Percentiles rank a stretch among this genome's conserved stretches.
Conservation (phyloP, 2,113 vertebrate species). For the Neopipo cinnamomea region DNA sequence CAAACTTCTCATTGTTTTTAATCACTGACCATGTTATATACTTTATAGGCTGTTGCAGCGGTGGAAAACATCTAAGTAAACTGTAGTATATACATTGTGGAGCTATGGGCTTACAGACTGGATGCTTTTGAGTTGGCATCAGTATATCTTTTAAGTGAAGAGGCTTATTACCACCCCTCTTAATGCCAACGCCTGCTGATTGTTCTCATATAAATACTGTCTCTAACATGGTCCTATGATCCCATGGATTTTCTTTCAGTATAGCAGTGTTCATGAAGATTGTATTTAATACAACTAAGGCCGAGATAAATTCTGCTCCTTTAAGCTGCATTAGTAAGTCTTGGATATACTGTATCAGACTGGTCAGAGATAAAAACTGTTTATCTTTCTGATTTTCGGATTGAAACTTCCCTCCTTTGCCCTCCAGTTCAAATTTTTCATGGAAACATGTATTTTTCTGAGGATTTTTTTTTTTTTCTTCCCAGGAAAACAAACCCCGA, state of each 20-base stretch:
- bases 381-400: background rate
- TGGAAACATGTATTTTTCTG: background rate
- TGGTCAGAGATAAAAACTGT: background rate
- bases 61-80: background rate
- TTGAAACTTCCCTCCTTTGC: background rate
- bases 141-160: background rate
- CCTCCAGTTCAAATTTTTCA: background rate
- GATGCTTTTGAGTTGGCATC: background rate
- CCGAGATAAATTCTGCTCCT: background rate
- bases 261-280: background rate
- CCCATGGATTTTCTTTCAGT: background rate
- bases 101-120: background rate
- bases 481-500: background rate
- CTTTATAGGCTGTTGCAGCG: background rate
- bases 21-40: background rate
- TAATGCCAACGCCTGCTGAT: background rate
- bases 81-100: background rate
- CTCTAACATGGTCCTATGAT: background rate
- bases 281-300: background rate
- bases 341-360: background rate
- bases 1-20: slow-evolving; percentile 23
- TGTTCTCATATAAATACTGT: background rate
- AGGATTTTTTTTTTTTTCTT: background rate
- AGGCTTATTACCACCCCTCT: background rate
- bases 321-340: background rate